Evolutionary conservation across 2,113 vertebrate species (phyloP).

Genomic region (Cyphomyrus plagiostoma): DNA sequence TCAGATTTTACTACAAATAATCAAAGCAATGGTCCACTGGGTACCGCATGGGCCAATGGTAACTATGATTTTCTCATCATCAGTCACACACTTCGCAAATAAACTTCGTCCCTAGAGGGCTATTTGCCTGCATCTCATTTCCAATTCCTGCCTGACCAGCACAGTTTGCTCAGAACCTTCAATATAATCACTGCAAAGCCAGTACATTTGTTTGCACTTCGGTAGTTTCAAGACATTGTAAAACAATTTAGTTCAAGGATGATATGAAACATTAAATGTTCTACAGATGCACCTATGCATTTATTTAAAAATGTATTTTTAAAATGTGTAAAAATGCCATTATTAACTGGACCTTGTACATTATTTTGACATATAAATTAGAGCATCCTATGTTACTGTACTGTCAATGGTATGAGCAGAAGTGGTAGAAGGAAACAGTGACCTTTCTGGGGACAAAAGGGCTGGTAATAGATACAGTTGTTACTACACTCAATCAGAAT

Average conservation of each 20-base stretch:
- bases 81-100: neutral
- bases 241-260: neutral
- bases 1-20: neutral
- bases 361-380: neutral
- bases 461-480: neutral
- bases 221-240: neutral
- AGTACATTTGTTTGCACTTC: neutral
- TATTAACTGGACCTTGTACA: neutral
- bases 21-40: neutral
- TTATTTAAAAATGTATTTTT: neutral
- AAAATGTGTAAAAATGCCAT: neutral
- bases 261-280: neutral
- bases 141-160: neutral
- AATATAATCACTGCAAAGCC: neutral
- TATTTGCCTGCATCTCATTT: neutral
- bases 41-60: neutral
- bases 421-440: neutral
- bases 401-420: neutral
- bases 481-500: neutral
- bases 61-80: neutral
- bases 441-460: neutral
- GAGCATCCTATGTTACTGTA: neutral
- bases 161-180: neutral
- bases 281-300: neutral
- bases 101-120: neutral